These are phyloP conservation scores for Phalacrocorax brasilianus DNA, from an alignment of 2,113 vertebrate species.

Conservation along the genomic window DNA sequence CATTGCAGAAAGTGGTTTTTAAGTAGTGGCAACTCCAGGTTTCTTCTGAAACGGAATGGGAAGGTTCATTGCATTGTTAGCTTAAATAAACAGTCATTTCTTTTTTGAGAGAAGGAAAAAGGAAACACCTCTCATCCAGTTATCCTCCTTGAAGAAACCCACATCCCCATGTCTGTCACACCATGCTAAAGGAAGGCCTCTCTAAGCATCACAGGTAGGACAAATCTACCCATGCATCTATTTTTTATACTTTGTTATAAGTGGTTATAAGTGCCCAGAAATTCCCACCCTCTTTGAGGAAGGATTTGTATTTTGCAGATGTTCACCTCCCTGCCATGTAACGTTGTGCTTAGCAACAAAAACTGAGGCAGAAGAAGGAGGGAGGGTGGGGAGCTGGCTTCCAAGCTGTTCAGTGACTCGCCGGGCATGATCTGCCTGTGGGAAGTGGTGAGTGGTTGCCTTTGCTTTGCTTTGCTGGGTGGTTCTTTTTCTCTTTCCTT, in stretches of 20 bases:
- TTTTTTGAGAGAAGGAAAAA: conserved; percentile 30
- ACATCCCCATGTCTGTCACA: neutral
- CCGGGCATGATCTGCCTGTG: neutral
- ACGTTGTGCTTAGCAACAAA: neutral
- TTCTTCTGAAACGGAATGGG: neutral
- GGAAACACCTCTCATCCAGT: neutral
- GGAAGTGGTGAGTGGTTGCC: neutral
- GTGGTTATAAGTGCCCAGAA: neutral
- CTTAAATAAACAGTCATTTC: neutral
- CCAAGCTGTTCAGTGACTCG: neutral
- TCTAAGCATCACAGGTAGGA: neutral
- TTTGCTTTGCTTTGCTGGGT: neutral
- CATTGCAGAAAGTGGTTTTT: neutral
- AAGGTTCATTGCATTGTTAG: neutral
- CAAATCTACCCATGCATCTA: neutral
- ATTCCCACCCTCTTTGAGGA: neutral
- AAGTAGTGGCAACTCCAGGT: conserved; percentile 21
- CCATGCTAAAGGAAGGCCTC: neutral
- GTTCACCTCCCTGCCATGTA: neutral
- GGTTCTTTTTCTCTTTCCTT: neutral
- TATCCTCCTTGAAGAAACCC: neutral
- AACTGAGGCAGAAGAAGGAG: neutral
- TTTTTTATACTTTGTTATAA: neutral
- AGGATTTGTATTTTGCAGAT: neutral
- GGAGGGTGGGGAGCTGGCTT: neutral